These are phyloP conservation scores for Tigriopus japonicus DNA, from an alignment of 1,140 invertebrate genomes.

Conservation along the genomic window DNA sequence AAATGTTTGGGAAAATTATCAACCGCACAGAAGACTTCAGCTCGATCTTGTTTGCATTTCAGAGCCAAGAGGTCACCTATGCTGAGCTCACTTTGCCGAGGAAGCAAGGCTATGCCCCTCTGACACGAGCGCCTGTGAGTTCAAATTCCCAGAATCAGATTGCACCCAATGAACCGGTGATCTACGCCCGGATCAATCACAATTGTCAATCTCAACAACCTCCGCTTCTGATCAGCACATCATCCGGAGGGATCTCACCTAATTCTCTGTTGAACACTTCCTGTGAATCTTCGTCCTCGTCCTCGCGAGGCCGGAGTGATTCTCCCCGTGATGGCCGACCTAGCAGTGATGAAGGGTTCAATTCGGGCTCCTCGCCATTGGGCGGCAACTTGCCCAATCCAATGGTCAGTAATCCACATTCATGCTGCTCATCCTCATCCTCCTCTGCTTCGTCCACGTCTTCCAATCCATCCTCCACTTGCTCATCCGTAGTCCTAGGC, in stretches of 20 bases:
- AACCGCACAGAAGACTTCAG: not conserved
- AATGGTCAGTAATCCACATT: no score
- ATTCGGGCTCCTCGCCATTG: not conserved
- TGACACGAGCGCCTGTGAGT: not conserved
- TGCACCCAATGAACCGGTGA: not conserved
- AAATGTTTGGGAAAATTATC: no score
- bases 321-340: not conserved
- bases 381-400: not conserved
- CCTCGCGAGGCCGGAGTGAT: not conserved
- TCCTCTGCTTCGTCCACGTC: no score
- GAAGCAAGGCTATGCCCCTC: not conserved
- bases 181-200: not conserved
- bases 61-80: slow-evolving; percentile 13
- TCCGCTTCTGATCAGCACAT: not conserved
- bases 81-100: slow-evolving; percentile 5
- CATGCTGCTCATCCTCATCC: no score
- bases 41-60: not conserved
- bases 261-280: not conserved
- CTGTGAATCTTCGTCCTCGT: not conserved
- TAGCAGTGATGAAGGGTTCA: slow-evolving; percentile 10
- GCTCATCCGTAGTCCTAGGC: no score
- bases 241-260: not conserved
- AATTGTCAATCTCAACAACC: not conserved
- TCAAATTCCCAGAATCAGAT: not conserved
- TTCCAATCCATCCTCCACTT: no score